Percentiles rank a stretch among this genome's conserved stretches.
These are phyloP conservation scores for Drosophila diplacantha DNA, from an alignment of 2,888 invertebrate genomes.

Conservation along the genomic window DNA sequence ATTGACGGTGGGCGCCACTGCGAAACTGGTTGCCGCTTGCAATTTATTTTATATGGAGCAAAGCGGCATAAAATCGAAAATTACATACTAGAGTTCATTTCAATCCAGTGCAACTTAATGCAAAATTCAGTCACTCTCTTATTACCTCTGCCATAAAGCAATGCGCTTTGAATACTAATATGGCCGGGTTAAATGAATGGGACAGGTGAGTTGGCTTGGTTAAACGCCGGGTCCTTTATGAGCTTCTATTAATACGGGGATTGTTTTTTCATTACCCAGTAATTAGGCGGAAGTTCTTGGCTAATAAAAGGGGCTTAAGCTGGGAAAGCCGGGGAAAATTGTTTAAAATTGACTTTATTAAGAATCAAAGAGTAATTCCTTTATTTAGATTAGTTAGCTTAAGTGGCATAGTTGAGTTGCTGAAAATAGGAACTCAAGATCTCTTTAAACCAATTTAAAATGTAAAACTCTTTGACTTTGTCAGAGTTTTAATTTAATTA, in stretches of 20 bases:
- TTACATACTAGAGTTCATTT: constrained; percentile 53
- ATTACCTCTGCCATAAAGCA: constrained; percentile 9
- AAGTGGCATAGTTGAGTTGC: background rate
- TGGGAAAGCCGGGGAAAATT: background rate
- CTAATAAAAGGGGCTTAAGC: background rate
- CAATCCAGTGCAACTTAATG: constrained; percentile 37
- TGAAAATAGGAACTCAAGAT: background rate
- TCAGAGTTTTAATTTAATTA: background rate
- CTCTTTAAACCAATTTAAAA: background rate
- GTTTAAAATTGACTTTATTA: background rate
- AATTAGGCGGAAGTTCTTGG: constrained; percentile 2
- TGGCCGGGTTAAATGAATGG: background rate
- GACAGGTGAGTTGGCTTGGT: background rate
- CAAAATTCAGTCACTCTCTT: constrained; percentile 21
- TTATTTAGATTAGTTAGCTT: background rate
- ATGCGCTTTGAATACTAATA: constrained; percentile 11
- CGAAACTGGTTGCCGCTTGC: constrained; percentile 59
- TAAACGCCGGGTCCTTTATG: background rate
- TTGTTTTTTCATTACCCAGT: background rate
- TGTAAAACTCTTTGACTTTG: background rate
- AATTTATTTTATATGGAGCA: constrained; percentile 41
- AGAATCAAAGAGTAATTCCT: background rate
- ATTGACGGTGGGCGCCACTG: constrained; percentile 41
- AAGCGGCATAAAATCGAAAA: constrained; percentile 38
- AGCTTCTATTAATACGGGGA: background rate